These are phyloP conservation scores for Tortrix viridana DNA, from an alignment of 2,888 invertebrate genomes.

Conservation along the genomic window DNA sequence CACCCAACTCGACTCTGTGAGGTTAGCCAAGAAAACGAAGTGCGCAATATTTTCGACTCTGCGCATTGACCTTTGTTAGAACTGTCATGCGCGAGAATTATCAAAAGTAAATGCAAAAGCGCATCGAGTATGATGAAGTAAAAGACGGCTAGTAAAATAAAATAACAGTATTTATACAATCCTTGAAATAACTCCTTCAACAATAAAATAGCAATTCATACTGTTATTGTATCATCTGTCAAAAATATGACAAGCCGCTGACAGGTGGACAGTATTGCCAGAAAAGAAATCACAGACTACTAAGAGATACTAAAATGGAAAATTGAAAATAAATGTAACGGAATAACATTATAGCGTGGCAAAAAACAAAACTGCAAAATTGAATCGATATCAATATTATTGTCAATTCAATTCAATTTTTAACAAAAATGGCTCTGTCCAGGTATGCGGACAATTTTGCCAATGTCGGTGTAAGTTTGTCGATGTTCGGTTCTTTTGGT, in stretches of 20 bases:
- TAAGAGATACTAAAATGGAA: no score
- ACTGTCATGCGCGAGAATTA: slow-evolving; percentile 72
- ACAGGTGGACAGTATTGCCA: neutral
- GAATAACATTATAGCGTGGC: no score
- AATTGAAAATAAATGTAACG: no score
- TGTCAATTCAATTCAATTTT: no score
- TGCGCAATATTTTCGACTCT: slow-evolving; percentile 83
- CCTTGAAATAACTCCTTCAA: slow-evolving; percentile 7
- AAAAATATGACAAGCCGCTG: slow-evolving; percentile 12
- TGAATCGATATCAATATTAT: no score
- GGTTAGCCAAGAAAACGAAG: slow-evolving; percentile 69
- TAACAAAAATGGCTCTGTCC: no score
- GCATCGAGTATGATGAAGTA: slow-evolving; percentile 19
- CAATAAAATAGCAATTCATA: slow-evolving; percentile 31
- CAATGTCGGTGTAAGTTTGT: no score
- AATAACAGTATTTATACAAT: neutral
- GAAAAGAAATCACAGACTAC: no score
- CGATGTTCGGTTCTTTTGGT: no score
- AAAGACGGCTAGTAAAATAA: neutral
- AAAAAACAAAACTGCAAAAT: no score
- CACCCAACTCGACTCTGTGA: slow-evolving; percentile 56
- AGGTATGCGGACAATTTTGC: no score
- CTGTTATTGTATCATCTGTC: slow-evolving; percentile 11
- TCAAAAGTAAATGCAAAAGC: slow-evolving; percentile 27
- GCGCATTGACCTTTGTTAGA: slow-evolving; percentile 73